A percentile compares a stretch with the other conserved stretches of the same genome.
Conservation (phyloP, 92 coral and sea anemone genomes). For the Bergia puertoricense region DNA sequence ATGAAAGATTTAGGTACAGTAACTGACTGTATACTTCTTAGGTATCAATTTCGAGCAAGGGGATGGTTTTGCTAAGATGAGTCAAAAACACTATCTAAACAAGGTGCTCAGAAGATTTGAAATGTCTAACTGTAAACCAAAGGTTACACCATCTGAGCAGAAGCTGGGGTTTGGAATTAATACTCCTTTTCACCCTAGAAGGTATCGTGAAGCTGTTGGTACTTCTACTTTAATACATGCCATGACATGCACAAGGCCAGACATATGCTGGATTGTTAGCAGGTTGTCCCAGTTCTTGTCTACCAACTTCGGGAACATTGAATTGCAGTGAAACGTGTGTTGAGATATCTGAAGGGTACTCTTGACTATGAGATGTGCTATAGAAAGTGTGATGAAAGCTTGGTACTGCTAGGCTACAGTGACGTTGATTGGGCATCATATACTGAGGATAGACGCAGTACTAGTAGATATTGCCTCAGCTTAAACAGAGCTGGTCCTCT, state of each 20-base stretch:
- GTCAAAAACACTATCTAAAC: no score
- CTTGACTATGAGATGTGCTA: slow-evolving; percentile 20
- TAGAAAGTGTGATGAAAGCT: slow-evolving; percentile 29
- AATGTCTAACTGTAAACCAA: no score
- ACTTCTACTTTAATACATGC: slow-evolving; percentile 39
- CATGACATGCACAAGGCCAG: slow-evolving; percentile 56
- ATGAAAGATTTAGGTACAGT: no score
- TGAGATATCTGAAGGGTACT: slow-evolving; percentile 46
- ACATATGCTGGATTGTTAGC: slow-evolving; percentile 39
- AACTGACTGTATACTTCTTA: no score
- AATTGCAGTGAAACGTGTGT: slow-evolving; percentile 36
- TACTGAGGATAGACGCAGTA: slow-evolving; percentile 45
- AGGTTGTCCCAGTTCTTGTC: slow-evolving; percentile 30
- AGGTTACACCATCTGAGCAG: no score
- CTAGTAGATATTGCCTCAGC: slow-evolving; percentile 63
- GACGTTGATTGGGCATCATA: slow-evolving; percentile 64
- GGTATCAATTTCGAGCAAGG: no score
- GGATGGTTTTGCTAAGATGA: no score
- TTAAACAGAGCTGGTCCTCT: slow-evolving; percentile 40
- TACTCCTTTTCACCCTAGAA: no score
- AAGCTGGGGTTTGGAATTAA: no score
- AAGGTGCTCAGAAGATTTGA: no score
- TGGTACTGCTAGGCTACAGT: slow-evolving; percentile 39
- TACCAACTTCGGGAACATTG: slow-evolving; percentile 39
- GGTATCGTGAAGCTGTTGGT: slow-evolving; percentile 12